phyloP scores from a whole-genome alignment of 2,888 invertebrate species.

The Cantharis nigra region DNA sequence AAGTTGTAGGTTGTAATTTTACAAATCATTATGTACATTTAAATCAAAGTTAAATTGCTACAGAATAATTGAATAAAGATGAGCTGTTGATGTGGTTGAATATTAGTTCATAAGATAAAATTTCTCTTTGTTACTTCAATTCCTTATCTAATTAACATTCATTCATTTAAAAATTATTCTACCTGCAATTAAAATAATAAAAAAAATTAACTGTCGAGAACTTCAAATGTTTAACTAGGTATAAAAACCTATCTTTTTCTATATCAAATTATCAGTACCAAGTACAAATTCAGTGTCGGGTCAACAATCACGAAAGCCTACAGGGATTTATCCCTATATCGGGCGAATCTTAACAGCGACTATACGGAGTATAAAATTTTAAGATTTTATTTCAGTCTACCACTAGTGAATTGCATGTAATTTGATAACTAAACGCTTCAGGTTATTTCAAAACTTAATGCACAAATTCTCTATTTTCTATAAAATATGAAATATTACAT shows the following conservation, averaged over 20 bases:
- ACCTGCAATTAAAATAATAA: neutral
- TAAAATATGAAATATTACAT: neutral
- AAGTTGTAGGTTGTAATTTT: neutral
- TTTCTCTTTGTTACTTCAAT: neutral
- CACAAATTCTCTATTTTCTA: neutral
- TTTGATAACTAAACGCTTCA: neutral
- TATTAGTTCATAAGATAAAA: neutral
- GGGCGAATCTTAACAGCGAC: constrained; percentile 12
- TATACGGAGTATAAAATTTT: constrained; percentile 5
- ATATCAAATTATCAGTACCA: neutral
- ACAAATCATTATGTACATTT: neutral
- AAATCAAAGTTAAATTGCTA: neutral
- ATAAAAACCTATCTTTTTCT: neutral
- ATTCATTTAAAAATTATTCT: neutral
- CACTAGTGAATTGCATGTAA: constrained; percentile 3
- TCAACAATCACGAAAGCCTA: constrained; percentile 15
- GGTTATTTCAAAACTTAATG: neutral
- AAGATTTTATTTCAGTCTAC: constrained; percentile 10
- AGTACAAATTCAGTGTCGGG: constrained; percentile 17
- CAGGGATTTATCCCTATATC: constrained; percentile 13
- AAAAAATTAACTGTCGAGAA: neutral
- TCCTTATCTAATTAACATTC: neutral
- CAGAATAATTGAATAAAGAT: neutral
- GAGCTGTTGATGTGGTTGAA: neutral
- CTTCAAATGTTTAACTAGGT: neutral